These are phyloP conservation scores for Sparidentex hasta DNA, from an alignment of 2,797 vertebrate species.

Conservation along the genomic window DNA sequence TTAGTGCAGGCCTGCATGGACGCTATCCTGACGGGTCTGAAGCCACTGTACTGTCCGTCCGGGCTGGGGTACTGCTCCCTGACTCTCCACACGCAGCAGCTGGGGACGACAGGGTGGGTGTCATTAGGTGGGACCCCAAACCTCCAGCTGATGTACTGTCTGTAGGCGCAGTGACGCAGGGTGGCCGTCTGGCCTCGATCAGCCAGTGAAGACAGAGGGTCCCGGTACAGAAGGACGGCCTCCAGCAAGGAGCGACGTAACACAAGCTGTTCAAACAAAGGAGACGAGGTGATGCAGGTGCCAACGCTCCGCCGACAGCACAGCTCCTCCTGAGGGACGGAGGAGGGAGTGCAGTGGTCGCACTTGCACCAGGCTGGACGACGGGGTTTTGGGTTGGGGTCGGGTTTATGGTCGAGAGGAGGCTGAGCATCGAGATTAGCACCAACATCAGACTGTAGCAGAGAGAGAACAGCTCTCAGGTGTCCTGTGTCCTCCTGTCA, in stretches of 20 bases:
- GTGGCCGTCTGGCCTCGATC: background rate
- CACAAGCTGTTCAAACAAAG: conserved; percentile 81
- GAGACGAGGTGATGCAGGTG: conserved; percentile 80
- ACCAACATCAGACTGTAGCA: conserved; percentile 48
- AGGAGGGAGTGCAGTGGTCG: conserved; percentile 66
- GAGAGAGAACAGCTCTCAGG: conserved; percentile 64
- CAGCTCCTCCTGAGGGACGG: conserved; percentile 81
- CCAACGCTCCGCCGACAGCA: conserved; percentile 83
- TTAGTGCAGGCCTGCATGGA: conserved; percentile 26
- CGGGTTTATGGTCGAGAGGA: background rate
- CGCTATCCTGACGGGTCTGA: conserved; percentile 45
- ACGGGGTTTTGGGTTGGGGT: background rate
- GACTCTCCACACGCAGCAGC: conserved; percentile 87
- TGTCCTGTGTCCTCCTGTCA: conserved; percentile 73
- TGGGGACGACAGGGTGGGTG: conserved; percentile 83
- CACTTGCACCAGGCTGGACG: conserved; percentile 84
- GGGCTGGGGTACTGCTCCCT: conserved; percentile 79
- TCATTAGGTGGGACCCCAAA: conserved; percentile 79
- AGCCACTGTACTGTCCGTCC: conserved; percentile 80
- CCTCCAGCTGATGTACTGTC: conserved; percentile 86
- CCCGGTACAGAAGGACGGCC: conserved; percentile 83
- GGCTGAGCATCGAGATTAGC: background rate
- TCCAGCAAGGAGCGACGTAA: conserved; percentile 77
- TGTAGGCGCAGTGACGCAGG: conserved; percentile 85
- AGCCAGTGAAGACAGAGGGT: conserved; percentile 78